Percentiles rank a stretch among this genome's conserved stretches.
These are phyloP conservation scores for Tipula confusa DNA, from an alignment of 2,888 invertebrate genomes.

Conservation along the genomic window DNA sequence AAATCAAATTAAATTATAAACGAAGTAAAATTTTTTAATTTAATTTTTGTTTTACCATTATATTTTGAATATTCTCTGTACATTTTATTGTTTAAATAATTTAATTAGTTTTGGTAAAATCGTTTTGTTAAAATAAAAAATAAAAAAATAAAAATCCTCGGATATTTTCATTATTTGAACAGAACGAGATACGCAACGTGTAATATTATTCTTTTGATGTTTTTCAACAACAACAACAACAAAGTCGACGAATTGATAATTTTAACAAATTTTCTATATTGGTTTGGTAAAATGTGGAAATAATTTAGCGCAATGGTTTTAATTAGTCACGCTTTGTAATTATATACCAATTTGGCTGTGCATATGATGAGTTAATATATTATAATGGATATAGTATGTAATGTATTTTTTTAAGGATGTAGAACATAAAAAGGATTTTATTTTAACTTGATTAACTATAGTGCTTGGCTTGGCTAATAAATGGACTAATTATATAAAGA, in stretches of 20 bases:
- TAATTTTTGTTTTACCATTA: background rate
- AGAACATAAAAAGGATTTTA: too few relatives aligned
- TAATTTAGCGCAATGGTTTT: background rate
- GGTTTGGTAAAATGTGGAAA: background rate
- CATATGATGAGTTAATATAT: background rate
- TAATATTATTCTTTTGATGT: background rate
- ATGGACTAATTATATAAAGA: too few relatives aligned
- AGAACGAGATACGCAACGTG: background rate
- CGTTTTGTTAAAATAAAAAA: background rate
- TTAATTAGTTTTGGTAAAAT: background rate
- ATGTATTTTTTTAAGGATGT: too few relatives aligned
- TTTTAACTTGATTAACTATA: too few relatives aligned
- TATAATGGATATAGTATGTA: too few relatives aligned
- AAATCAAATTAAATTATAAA: slow-evolving; percentile 12
- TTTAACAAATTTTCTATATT: background rate
- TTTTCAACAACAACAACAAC: background rate
- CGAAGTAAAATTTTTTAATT: background rate
- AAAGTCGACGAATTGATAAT: too few relatives aligned
- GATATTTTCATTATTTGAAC: too few relatives aligned
- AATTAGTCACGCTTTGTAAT: background rate
- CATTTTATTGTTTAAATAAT: background rate
- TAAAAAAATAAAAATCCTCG: too few relatives aligned
- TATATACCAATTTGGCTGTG: background rate
- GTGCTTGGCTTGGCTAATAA: too few relatives aligned
- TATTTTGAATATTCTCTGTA: background rate